Percentiles rank a stretch among this genome's conserved stretches.
Evolutionary conservation across 2,113 vertebrate species (phyloP).

Genomic region (Corynorhinus townsendii): DNA sequence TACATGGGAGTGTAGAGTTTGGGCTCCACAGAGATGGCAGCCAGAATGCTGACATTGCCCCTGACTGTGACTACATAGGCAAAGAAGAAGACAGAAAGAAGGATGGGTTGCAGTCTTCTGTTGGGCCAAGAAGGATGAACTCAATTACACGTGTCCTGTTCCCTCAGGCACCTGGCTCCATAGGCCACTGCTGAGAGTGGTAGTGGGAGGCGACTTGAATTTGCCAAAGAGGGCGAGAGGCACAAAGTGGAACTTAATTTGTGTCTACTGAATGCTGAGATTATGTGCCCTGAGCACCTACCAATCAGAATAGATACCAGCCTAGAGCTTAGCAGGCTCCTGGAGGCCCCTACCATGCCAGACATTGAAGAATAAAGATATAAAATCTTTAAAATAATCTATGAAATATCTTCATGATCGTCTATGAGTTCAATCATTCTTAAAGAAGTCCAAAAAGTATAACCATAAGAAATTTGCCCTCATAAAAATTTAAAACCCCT

Average conservation of each 20-base stretch:
- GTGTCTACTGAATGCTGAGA: background rate
- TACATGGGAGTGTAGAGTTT: conserved; percentile 31
- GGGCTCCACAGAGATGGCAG: background rate
- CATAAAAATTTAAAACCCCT: too few relatives aligned
- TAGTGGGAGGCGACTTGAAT: background rate
- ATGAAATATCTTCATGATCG: background rate
- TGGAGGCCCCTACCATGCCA: background rate
- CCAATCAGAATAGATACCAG: background rate
- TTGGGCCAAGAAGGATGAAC: conserved; percentile 24
- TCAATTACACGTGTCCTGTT: conserved; percentile 4
- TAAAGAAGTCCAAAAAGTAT: background rate
- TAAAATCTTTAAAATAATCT: background rate
- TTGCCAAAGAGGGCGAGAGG: background rate
- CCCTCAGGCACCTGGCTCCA: background rate
- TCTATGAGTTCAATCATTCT: background rate
- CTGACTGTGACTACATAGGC: background rate
- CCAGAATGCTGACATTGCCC: conserved; percentile 16
- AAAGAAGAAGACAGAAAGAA: background rate
- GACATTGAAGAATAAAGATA: background rate
- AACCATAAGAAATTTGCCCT: too few relatives aligned
- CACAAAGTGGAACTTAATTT: background rate
- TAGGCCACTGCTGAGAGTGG: background rate
- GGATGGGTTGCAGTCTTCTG: background rate
- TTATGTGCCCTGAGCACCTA: background rate
- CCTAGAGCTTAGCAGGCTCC: background rate